Evolutionary conservation across 2,888 invertebrate genomes (phyloP).

Genomic region (Epistrophella euchroma): DNA sequence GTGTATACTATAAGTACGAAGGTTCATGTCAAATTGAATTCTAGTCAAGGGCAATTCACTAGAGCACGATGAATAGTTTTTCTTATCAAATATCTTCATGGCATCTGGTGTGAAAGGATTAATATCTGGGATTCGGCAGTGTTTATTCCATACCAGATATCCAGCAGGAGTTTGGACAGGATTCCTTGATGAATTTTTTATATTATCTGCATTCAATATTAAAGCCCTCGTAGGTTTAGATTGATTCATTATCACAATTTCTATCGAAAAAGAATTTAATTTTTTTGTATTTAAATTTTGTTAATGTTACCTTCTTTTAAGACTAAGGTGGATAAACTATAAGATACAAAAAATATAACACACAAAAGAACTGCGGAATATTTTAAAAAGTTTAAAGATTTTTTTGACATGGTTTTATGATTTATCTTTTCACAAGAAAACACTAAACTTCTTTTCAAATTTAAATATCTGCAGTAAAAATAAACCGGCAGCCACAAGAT

Average conservation of each 20-base stretch:
- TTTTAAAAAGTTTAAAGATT: background rate
- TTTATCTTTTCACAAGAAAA: too few species aligned
- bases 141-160: constrained; percentile 84
- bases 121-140: constrained; percentile 87
- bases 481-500: too few species aligned
- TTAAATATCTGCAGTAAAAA: too few species aligned
- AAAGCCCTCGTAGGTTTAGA: background rate
- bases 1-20: constrained; percentile 75
- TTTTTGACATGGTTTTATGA: background rate
- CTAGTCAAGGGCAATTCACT: constrained; percentile 76
- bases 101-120: constrained; percentile 85
- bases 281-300: background rate
- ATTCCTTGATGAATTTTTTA: background rate
- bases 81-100: constrained; percentile 84
- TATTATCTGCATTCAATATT: too few species aligned
- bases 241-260: background rate
- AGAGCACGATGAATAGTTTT: constrained; percentile 82
- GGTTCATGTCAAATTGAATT: constrained; percentile 75
- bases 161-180: constrained; percentile 75
- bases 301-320: background rate
- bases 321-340: background rate
- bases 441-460: too few species aligned
- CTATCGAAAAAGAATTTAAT: constrained; percentile 4
- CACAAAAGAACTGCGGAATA: background rate
- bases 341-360: background rate